A percentile compares a stretch with the other conserved stretches of the same genome.
Evolutionary conservation across 1,140 invertebrate species (phyloP).

Genomic region (Drosophila obscura): DNA sequence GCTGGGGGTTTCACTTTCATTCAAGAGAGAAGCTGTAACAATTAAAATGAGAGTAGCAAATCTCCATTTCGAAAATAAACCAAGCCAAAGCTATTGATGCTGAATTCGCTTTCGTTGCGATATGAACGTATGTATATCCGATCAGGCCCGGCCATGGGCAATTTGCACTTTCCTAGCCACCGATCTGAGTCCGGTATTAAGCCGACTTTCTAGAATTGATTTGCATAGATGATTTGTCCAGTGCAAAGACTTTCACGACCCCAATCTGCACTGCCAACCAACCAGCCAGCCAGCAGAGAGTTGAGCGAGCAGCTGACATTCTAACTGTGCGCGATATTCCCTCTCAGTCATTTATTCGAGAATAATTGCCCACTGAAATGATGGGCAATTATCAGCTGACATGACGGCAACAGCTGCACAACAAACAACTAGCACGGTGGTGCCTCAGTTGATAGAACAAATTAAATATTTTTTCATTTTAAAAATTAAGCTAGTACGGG

Average conservation of each 20-base stretch:
- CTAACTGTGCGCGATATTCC: constrained; percentile 50
- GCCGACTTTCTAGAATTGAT: constrained; percentile 74
- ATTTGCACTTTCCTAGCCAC: constrained; percentile 67
- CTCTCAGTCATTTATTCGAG: constrained; percentile 10
- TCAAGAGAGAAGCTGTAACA: constrained; percentile 40
- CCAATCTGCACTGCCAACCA: constrained; percentile 46
- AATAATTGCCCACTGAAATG: constrained; percentile 61
- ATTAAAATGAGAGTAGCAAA: constrained; percentile 58
- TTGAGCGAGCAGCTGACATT: constrained; percentile 55
- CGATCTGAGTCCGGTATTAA: constrained; percentile 26
- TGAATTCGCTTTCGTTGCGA: constrained; percentile 5
- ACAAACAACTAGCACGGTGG: constrained; percentile 20
- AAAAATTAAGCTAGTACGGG: neutral
- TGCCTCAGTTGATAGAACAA: neutral
- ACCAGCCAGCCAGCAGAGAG: neutral
- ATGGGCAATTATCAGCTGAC: constrained; percentile 64
- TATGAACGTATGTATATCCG: constrained; percentile 54
- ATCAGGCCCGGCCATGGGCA: constrained; percentile 37
- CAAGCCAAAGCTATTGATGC: constrained; percentile 42
- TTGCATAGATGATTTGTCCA: constrained; percentile 68
- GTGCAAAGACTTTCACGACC: constrained; percentile 70
- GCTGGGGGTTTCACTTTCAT: constrained; percentile 55
- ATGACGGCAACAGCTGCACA: constrained; percentile 38
- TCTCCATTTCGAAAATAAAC: constrained; percentile 30
- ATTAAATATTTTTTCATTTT: neutral